Evolutionary conservation across 2,113 vertebrate genomes (phyloP).

Genomic region (Vombatus ursinus): DNA sequence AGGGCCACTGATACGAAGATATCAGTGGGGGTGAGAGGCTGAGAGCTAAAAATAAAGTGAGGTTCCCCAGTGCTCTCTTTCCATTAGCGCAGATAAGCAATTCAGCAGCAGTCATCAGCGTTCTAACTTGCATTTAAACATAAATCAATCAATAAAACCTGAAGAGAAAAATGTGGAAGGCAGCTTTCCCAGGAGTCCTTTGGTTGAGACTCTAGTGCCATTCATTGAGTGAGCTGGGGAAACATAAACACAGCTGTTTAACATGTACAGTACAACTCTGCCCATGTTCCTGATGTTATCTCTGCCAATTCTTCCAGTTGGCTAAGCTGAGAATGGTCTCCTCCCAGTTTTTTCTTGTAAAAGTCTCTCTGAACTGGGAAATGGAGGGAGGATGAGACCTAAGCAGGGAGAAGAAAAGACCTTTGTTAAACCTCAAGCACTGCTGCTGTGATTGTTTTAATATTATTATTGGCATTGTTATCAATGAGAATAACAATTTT

Average conservation of each 20-base stretch:
- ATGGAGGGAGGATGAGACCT: neutral
- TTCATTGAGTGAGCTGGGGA: neutral
- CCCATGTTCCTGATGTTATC: neutral
- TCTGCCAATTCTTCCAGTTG: neutral
- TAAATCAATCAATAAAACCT: neutral
- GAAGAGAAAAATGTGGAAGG: neutral
- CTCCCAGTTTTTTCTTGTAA: neutral
- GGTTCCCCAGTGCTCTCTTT: neutral
- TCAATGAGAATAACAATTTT: neutral
- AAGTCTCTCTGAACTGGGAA: neutral
- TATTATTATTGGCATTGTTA: neutral
- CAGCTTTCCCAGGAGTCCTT: neutral
- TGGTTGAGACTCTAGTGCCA: neutral
- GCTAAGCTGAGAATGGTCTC: neutral
- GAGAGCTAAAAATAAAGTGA: neutral
- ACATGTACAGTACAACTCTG: neutral
- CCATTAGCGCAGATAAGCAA: neutral
- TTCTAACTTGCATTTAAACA: neutral
- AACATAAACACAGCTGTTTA: slow-evolving; percentile 2
- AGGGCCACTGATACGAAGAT: neutral
- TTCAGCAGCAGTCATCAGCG: neutral
- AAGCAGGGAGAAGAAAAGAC: neutral
- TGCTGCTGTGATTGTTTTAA: neutral
- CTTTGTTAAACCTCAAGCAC: neutral
- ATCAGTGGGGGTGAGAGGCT: neutral